Conservation (phyloP, 2,888 invertebrate genomes). For the Heliconius charithonia region DNA sequence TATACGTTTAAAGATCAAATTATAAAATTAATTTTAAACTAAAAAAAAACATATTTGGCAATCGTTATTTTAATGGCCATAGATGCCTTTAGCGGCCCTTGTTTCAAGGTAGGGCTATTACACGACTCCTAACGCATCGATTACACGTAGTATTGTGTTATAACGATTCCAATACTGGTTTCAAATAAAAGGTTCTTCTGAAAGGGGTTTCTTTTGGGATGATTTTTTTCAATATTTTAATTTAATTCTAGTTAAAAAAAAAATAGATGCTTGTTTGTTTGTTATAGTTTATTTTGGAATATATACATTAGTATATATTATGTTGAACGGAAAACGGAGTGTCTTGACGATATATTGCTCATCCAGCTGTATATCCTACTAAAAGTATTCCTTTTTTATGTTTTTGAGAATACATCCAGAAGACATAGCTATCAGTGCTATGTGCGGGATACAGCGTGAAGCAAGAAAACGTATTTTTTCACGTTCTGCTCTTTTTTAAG, state of each 20-base stretch:
- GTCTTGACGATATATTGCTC: no score
- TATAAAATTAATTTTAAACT: background rate
- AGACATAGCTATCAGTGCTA: no score
- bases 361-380: no score
- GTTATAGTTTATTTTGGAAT: no score
- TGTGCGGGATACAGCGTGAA: no score
- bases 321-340: no score
- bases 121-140: conserved; percentile 59
- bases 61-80: conserved; percentile 47
- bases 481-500: no score
- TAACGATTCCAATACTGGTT: conserved; percentile 25
- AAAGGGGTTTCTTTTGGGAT: background rate
- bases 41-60: background rate
- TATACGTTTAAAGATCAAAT: background rate
- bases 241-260: background rate
- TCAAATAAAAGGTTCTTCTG: conserved; percentile 19
- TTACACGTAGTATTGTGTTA: conserved; percentile 48
- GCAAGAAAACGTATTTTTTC: no score
- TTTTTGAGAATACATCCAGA: no score
- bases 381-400: no score
- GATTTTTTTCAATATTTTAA: background rate
- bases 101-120: conserved; percentile 51
- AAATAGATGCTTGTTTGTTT: background rate
- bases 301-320: no score
- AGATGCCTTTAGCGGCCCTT: conserved; percentile 57